Conservation (phyloP, 2,113 vertebrate genomes). For the Sylvietta virens region DNA sequence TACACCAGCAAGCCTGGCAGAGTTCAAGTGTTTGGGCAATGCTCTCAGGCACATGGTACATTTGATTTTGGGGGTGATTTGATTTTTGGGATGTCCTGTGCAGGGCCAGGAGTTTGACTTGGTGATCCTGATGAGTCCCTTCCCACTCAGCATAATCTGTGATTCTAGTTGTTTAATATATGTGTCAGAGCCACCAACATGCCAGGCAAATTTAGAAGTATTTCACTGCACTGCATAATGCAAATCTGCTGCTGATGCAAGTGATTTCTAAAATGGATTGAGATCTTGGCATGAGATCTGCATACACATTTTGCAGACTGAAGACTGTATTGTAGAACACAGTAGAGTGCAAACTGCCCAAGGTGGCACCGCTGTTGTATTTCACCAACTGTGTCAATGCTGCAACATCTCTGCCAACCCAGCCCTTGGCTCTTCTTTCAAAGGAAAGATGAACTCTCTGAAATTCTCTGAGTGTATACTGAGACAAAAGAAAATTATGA, state of each 20-base stretch:
- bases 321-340: background rate
- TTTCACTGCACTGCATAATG: background rate
- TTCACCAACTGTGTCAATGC: background rate
- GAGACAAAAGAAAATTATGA: background rate
- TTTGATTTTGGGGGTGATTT: background rate
- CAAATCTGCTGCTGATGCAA: background rate
- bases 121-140: background rate
- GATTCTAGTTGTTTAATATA: background rate
- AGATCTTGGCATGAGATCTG: background rate
- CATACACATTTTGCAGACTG: background rate
- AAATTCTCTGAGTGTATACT: background rate
- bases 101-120: background rate
- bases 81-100: background rate
- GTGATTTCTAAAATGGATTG: background rate
- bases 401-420: background rate
- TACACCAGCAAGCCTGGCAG: background rate
- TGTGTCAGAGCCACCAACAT: background rate
- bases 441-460: background rate
- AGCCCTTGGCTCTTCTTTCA: background rate
- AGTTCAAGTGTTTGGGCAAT: background rate
- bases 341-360: background rate
- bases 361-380: background rate
- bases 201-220: background rate
- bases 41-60: background rate
- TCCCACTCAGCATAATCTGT: background rate